phyloP scores from a whole-genome alignment of 2,888 invertebrate species.

The Odontothrips loti region DNA sequence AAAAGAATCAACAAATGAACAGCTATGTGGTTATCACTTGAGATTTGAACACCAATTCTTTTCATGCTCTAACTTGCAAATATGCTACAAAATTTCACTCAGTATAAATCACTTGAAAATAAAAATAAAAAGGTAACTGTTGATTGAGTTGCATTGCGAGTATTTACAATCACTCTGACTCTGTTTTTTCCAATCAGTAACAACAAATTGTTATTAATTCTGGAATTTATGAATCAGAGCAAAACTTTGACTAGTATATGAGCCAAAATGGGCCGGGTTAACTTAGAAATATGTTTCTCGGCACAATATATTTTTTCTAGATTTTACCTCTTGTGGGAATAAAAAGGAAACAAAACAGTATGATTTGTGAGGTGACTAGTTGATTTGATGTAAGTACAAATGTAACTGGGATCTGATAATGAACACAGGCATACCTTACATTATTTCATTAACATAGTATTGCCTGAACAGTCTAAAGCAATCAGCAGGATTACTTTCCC shows the following conservation, averaged over 20 bases:
- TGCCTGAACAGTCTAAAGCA: background rate
- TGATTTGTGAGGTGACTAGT: conserved; percentile 24
- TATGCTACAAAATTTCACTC: background rate
- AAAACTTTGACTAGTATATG: conserved; percentile 8
- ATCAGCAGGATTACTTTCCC: background rate
- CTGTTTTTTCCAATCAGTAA: background rate
- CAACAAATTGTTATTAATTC: background rate
- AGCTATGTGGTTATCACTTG: conserved; percentile 13
- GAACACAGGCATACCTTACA: background rate
- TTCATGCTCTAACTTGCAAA: background rate
- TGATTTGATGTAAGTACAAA: conserved; percentile 23
- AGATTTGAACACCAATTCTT: conserved; percentile 12
- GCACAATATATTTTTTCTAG: conserved; percentile 18
- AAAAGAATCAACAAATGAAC: background rate
- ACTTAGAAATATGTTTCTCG: background rate
- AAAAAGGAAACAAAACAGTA: background rate
- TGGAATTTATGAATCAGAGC: conserved; percentile 3
- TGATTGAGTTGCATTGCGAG: conserved; percentile 24
- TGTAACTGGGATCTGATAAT: conserved; percentile 22
- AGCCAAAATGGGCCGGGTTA: conserved; percentile 12
- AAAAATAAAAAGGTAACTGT: conserved; percentile 26
- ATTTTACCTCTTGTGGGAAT: background rate
- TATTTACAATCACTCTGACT: conserved; percentile 20
- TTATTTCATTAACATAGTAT: background rate
- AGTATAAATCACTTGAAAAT: conserved; percentile 18